phyloP scores from a whole-genome alignment of 2,113 vertebrate genomes.

The Lagenorhynchus albirostris region DNA sequence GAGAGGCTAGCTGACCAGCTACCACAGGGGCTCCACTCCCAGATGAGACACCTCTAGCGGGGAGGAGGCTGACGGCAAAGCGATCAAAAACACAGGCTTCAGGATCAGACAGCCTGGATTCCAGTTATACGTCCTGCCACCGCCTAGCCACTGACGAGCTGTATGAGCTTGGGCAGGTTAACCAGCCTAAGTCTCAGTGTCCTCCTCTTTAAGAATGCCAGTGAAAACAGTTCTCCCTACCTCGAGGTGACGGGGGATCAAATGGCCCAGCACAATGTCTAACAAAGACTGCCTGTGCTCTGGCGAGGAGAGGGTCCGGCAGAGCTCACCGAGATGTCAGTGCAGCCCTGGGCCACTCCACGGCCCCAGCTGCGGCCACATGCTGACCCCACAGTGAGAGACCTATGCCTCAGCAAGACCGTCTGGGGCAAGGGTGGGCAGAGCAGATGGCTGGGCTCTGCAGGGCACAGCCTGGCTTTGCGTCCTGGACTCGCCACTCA shows the following conservation, averaged over 20 bases:
- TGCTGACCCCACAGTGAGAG: not conserved
- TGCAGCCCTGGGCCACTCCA: not conserved
- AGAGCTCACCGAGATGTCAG: not conserved
- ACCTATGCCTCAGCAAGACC: not conserved
- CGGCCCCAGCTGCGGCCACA: not conserved
- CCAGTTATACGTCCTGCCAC: not conserved
- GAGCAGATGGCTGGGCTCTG: not conserved
- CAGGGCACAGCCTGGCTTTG: not conserved
- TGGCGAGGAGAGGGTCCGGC: not conserved
- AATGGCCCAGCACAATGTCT: not conserved
- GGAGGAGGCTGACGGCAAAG: not conserved
- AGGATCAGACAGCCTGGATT: not conserved
- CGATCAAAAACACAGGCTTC: not conserved
- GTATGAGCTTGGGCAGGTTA: not conserved
- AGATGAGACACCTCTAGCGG: not conserved
- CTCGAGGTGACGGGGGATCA: not conserved
- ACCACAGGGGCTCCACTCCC: too few species aligned
- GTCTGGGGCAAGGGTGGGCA: not conserved
- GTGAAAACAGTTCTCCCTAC: too few species aligned
- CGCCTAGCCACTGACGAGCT: not conserved
- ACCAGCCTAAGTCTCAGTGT: not conserved
- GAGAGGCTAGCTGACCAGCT: not conserved
- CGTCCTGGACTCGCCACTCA: not conserved
- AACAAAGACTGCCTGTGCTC: not conserved
- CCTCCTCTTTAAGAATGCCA: not conserved